Evolutionary conservation across 2,113 vertebrate genomes (phyloP), one percentile per base, ranked within the genome.

Genomic region (Thermophis baileyi): DNA sequence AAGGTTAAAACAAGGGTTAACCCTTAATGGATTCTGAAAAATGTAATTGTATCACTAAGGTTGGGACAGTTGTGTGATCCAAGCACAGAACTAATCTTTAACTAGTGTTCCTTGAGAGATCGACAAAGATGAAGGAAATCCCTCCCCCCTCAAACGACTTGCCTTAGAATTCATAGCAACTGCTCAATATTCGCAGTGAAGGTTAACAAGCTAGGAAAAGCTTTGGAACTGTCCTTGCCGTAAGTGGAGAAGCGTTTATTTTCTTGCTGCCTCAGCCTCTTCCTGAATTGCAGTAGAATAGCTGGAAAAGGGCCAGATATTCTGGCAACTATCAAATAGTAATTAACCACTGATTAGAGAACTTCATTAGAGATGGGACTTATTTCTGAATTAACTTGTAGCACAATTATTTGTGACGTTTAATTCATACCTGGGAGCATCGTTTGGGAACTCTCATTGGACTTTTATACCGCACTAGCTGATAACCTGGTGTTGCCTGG

Each of bases 51-150:
- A 81, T 44, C 86, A 51, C 5, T 49, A 27, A 50, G 47, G 10
- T 87, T 47, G 27, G 24, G 25, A 50, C 24, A 49, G 86, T 30
- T 87, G 18, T 81, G 35, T 22, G 35, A 22, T 40, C 35, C 35
- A 40, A 81, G 2, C 35, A 22, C 74, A 81, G 16, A 40, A 35
- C 6, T 40, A 81, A 22, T 81, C 35, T 81, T 81, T 22, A 81
- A 44, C 35, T 35, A 40, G 74, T 22, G 18, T 81, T 55, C 92
- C 47, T 93, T 94, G 96, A 96, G 92, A 93, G 53, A 92, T 95
- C 93, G 94, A 4, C 22, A 0, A 40, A 51, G 6, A 44, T 55
- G 40, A 12, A 25, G 30, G 1, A 18, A n/a, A 6, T 47, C 47
- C 47, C 6, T 4, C 47, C 6, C n/a, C 1, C 12, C 40, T n/a